Evolutionary conservation across 53 echinoderm and acorn worm genomes (phyloP), one percentile per base, ranked within the genome.

Genomic region (Patiria pectinifera): DNA sequence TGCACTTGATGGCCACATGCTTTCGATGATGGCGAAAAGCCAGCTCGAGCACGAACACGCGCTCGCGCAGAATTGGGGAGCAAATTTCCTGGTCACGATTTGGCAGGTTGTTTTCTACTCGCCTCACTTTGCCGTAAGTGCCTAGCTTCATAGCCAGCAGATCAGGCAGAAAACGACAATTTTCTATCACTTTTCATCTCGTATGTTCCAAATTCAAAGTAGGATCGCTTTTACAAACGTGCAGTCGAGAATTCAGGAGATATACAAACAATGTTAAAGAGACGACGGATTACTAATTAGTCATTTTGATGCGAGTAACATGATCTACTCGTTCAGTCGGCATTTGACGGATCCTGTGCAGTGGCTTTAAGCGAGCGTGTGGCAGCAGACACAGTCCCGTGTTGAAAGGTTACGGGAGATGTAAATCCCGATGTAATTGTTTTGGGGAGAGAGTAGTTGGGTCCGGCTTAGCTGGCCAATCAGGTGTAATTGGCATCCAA

Each of bases 351-450:
- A 74, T 23, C 19, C 74, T 24, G 11, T 74, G 35, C 35, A 7
- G 9, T 74, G 24, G 24, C 74, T 74, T 74, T 74, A 74, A 3
- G 24, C n/a, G 22, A 9, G 18, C 24, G 74, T 3, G 74, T 2
- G 74, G 19, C 4, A 23, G 22, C 24, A 21, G 19, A 74, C 74
- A 0, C 74, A 5, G 19, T 24, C 24, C 24, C 8, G 74, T 74
- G 74, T n/a, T 74, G 74, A 74, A 74, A 74, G 74, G 74, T 74
- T 4, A 74, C 2, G 19, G n/a, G 1, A 23, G 14, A 16, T 3
- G 74, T 4, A 22, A 74, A 74, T 74, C 74, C 74, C 19, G 74
- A 18, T 74, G 74, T 74, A 74, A 74, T 74, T 74, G 74, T 74
- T 74, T 74, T 74, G 3, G 3, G 23, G 74, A 74, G 9, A 74